Percentiles rank a stretch among this genome's conserved stretches.
Conservation (phyloP, 2,888 invertebrate species). For the Hypomecis atomaria region DNA sequence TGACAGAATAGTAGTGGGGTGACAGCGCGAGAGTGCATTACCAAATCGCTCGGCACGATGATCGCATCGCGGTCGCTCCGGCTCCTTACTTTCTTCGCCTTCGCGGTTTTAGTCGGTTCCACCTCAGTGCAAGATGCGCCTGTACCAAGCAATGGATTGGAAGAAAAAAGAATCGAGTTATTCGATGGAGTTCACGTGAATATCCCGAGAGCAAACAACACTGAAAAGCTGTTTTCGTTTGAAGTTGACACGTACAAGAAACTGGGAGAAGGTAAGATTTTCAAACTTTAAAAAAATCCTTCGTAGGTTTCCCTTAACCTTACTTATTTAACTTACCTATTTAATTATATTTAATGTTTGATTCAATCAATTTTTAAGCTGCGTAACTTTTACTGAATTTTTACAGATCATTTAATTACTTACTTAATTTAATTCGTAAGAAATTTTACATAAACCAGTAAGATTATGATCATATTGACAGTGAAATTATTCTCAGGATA, state of each 20-base stretch:
- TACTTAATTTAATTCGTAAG: too few species aligned
- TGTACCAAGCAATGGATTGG: slow-evolving; percentile 38
- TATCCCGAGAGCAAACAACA: slow-evolving; percentile 59
- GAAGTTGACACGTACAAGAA: slow-evolving; percentile 62
- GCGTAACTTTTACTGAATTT: too few species aligned
- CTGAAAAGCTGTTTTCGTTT: slow-evolving; percentile 62
- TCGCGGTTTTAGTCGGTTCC: slow-evolving; percentile 41
- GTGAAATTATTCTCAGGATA: too few species aligned
- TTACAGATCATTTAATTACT: too few species aligned
- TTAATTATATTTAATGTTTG: too few species aligned
- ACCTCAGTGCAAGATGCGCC: slow-evolving; percentile 46
- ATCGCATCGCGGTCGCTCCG: slow-evolving; percentile 57
- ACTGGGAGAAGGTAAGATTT: slow-evolving; percentile 61
- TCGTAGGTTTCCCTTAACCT: too few species aligned
- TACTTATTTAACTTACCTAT: too few species aligned
- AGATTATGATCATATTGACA: too few species aligned
- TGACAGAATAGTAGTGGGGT: slow-evolving; percentile 47
- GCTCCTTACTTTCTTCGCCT: slow-evolving; percentile 38
- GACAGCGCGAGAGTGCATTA: slow-evolving; percentile 50
- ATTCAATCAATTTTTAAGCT: too few species aligned
- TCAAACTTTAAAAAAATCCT: slow-evolving; percentile 6
- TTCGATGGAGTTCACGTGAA: slow-evolving; percentile 67
- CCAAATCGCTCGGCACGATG: slow-evolving; percentile 65
- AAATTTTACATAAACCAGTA: too few species aligned
- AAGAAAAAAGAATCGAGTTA: slow-evolving; percentile 61